Percentiles rank a stretch among this genome's conserved stretches.
These are phyloP conservation scores for Xestia c-nigrum DNA, from an alignment of 2,888 invertebrate species.

Conservation along the genomic window DNA sequence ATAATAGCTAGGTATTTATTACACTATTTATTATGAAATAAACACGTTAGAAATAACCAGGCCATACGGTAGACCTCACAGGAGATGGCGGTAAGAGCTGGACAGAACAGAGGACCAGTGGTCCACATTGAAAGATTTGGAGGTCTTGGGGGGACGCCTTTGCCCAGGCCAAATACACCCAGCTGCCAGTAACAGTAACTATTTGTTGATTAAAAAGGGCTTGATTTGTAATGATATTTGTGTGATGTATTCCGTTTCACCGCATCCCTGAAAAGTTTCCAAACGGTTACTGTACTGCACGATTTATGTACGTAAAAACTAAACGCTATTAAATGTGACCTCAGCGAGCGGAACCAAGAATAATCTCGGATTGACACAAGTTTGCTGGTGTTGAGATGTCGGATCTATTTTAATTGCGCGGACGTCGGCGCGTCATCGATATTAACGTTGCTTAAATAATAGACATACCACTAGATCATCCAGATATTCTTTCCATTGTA, in stretches of 20 bases:
- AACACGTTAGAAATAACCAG: too few species aligned
- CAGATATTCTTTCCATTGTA: slow-evolving; percentile 42
- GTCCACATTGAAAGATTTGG: too few species aligned
- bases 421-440: slow-evolving; percentile 73
- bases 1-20: too few species aligned
- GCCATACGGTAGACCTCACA: too few species aligned
- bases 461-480: slow-evolving; percentile 61
- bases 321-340: slow-evolving; percentile 68
- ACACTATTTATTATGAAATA: too few species aligned
- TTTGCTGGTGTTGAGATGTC: slow-evolving; percentile 70
- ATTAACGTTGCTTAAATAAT: slow-evolving; percentile 71
- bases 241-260: slow-evolving; percentile 32
- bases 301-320: slow-evolving; percentile 38
- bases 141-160: too few species aligned
- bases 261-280: slow-evolving; percentile 47
- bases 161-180: too few species aligned
- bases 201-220: background rate
- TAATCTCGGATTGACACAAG: slow-evolving; percentile 76
- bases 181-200: background rate
- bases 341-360: slow-evolving; percentile 71
- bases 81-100: too few species aligned
- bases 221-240: slow-evolving; percentile 7
- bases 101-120: too few species aligned
- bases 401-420: slow-evolving; percentile 78
- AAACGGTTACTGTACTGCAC: slow-evolving; percentile 36